Evolutionary conservation across 2,113 vertebrate genomes (phyloP).

Genomic region (Bathybates hornii): DNA sequence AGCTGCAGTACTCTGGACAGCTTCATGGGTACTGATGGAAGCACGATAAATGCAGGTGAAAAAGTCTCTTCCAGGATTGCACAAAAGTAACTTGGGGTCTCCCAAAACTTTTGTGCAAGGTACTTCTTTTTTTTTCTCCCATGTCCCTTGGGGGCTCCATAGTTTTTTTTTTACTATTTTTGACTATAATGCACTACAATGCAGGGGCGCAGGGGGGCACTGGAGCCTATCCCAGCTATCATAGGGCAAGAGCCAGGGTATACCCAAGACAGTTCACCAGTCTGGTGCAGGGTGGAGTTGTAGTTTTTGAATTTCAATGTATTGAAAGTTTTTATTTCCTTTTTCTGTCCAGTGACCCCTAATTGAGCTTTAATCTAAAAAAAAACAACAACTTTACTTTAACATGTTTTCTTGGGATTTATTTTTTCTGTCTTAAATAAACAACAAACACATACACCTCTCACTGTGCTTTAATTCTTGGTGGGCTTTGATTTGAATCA

Average conservation of each 20-base stretch:
- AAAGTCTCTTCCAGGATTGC: not conserved
- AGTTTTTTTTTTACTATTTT: not conserved
- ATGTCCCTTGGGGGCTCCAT: not conserved
- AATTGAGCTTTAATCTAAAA: not conserved
- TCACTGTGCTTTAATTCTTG: not conserved
- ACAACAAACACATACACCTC: not conserved
- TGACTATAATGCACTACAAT: not conserved
- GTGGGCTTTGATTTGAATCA: constrained; percentile 19
- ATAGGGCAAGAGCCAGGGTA: not conserved
- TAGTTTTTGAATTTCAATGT: not conserved
- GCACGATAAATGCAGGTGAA: not conserved
- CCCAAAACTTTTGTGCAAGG: not conserved
- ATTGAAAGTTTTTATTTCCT: not conserved
- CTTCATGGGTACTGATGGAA: not conserved
- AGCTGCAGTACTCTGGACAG: not conserved
- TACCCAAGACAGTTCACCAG: not conserved
- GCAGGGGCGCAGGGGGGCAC: not conserved
- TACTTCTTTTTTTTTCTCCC: not conserved
- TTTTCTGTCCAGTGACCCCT: not conserved
- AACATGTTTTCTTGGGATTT: not conserved
- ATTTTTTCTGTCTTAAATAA: not conserved
- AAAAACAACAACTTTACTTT: not conserved
- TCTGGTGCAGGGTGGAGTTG: not conserved
- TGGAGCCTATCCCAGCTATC: not conserved
- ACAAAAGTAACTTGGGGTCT: not conserved